phyloP scores from a whole-genome alignment of 2,888 invertebrate genomes.

The Melieria picta region DNA sequence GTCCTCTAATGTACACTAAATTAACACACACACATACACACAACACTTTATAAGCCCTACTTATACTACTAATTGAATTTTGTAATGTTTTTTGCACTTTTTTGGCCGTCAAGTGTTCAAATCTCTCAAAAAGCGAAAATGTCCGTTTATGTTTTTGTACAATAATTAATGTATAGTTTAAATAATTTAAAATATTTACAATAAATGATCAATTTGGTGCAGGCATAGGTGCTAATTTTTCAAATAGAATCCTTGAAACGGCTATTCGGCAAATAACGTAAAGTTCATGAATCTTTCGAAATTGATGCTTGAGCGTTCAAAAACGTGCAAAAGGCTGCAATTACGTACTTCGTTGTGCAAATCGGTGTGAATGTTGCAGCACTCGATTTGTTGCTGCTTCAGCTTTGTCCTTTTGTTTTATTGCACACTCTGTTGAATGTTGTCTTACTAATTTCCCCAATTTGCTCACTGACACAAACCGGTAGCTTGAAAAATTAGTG shows the following conservation, averaged over 20 bases:
- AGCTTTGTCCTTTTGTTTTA: constrained; percentile 2
- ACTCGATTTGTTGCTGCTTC: constrained; percentile 55
- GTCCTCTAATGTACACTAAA: too few species aligned
- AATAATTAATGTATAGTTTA: neutral
- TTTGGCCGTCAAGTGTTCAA: constrained; percentile 31
- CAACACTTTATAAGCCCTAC: neutral
- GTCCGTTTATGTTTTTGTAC: constrained; percentile 15
- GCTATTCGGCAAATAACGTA: constrained; percentile 15
- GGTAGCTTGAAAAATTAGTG: constrained; percentile 52
- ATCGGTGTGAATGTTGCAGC: constrained; percentile 47
- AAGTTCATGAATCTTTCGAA: neutral
- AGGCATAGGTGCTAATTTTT: constrained; percentile 31
- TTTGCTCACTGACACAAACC: constrained; percentile 16
- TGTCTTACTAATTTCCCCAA: constrained; percentile 39
- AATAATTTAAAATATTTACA: neutral
- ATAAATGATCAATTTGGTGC: constrained; percentile 23
- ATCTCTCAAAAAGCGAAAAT: neutral
- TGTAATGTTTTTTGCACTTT: constrained; percentile 60
- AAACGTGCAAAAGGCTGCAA: constrained; percentile 59
- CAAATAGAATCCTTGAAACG: constrained; percentile 10
- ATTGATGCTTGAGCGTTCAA: neutral
- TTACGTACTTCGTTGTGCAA: constrained; percentile 43
- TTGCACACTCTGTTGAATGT: constrained; percentile 25
- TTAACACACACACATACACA: constrained; percentile 19
- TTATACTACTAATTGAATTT: neutral